Percentiles rank a stretch among this genome's conserved stretches.
Evolutionary conservation across 2,797 vertebrate genomes (phyloP).

Genomic region (Anolis apletophallus): DNA sequence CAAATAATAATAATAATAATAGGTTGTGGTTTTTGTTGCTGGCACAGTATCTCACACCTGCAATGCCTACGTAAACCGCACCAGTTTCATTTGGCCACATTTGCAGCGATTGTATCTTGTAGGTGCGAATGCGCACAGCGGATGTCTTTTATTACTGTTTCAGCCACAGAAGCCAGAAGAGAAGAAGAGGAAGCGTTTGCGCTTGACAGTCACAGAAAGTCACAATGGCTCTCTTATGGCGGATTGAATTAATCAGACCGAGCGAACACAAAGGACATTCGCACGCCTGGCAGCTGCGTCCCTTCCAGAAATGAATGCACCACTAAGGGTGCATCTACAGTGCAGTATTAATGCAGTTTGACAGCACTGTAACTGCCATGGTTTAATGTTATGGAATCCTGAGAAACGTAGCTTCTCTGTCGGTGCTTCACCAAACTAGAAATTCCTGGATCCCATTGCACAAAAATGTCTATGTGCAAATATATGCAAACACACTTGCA

Average conservation of each 20-base stretch:
- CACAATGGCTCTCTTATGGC: not conserved
- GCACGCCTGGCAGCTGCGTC: not conserved
- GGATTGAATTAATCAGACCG: not conserved
- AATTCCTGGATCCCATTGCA: too few relatives aligned
- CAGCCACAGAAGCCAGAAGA: not conserved
- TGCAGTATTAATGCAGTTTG: too few relatives aligned
- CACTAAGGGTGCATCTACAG: not conserved
- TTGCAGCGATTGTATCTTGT: not conserved
- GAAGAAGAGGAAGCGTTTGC: not conserved
- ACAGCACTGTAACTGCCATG: too few relatives aligned
- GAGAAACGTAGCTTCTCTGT: too few relatives aligned
- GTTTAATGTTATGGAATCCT: too few relatives aligned
- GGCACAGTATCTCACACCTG: not conserved
- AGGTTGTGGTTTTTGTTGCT: not conserved
- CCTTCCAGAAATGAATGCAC: not conserved
- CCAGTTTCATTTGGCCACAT: not conserved
- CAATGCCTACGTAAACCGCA: not conserved
- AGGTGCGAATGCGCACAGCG: fast-evolving
- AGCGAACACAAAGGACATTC: not conserved
- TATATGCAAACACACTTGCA: too few relatives aligned
- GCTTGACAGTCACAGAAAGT: not conserved
- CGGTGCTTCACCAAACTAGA: too few relatives aligned
- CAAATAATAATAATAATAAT: not conserved
- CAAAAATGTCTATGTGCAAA: too few relatives aligned
- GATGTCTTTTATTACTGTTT: fast-evolving